A percentile compares a stretch with the other conserved stretches of the same genome.
Evolutionary conservation across 1,140 invertebrate genomes (phyloP).

Genomic region (Drosophila persimilis): DNA sequence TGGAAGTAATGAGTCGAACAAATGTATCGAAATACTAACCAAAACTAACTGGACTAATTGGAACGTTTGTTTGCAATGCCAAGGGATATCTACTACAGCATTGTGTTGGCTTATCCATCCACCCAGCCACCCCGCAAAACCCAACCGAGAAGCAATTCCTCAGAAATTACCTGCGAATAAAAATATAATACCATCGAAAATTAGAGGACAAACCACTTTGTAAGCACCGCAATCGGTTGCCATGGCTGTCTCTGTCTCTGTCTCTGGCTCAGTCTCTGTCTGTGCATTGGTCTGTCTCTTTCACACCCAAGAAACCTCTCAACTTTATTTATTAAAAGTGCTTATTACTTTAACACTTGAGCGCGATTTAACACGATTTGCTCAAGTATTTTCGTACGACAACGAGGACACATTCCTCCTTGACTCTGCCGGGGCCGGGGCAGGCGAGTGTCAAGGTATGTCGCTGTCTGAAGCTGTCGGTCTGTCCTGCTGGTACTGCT

Average conservation of each 20-base stretch:
- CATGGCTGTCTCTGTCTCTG: slow-evolving; percentile 11
- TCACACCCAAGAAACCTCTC: slow-evolving; percentile 45
- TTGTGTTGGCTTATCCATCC: not conserved
- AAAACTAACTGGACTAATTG: too few species aligned
- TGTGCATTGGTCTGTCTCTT: slow-evolving; percentile 26
- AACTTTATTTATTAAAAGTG: slow-evolving; percentile 81
- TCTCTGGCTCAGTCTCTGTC: not conserved
- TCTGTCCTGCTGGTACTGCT: slow-evolving; percentile 9
- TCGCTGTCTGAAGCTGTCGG: slow-evolving; percentile 41
- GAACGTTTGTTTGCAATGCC: not conserved
- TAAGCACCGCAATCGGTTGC: slow-evolving; percentile 37
- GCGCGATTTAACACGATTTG: slow-evolving; percentile 80
- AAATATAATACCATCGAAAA: slow-evolving; percentile 39
- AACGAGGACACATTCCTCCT: slow-evolving; percentile 56
- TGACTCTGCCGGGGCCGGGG: slow-evolving; percentile 14
- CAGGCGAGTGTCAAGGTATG: slow-evolving; percentile 63
- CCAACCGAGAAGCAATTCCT: slow-evolving; percentile 22
- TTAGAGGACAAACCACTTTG: slow-evolving; percentile 40
- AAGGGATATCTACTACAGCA: not conserved
- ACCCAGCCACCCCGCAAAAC: slow-evolving; percentile 1
- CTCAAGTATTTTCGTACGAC: slow-evolving; percentile 76
- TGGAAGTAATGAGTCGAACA: too few species aligned
- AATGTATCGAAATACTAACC: too few species aligned
- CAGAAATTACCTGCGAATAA: slow-evolving; percentile 31
- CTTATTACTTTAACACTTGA: slow-evolving; percentile 81